These are phyloP conservation scores for Dipodomys merriami DNA, from an alignment of 2,113 vertebrate species.

Conservation along the genomic window DNA sequence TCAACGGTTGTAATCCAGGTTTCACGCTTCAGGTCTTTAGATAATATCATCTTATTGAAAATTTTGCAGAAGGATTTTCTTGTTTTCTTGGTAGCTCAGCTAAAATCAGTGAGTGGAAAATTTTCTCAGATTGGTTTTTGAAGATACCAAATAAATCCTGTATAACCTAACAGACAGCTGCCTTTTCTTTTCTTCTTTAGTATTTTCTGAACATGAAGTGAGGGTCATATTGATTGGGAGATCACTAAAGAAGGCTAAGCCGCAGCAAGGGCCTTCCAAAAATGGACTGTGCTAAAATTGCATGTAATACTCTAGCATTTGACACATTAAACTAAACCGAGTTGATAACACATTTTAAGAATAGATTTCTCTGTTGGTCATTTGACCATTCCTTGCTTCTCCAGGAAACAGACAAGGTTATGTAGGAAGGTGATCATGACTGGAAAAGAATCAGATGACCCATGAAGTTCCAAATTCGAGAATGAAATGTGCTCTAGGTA, in stretches of 20 bases:
- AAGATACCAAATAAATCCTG: slow-evolving; percentile 93
- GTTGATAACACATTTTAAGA: slow-evolving; percentile 82
- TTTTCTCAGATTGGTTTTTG: slow-evolving; percentile 95
- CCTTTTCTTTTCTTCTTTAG: slow-evolving; percentile 82
- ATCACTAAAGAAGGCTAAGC: slow-evolving; percentile 86
- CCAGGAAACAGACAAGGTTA: slow-evolving; percentile 83
- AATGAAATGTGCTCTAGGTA: slow-evolving; percentile 61
- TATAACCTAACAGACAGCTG: slow-evolving; percentile 88
- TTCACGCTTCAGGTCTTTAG: slow-evolving; percentile 92
- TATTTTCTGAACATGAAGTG: slow-evolving; percentile 84
- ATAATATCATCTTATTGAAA: slow-evolving; percentile 94
- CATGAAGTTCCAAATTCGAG: slow-evolving; percentile 69
- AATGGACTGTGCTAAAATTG: slow-evolving; percentile 80
- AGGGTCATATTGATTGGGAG: slow-evolving; percentile 87
- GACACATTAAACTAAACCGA: slow-evolving; percentile 83
- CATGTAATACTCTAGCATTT: slow-evolving; percentile 77
- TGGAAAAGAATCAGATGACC: slow-evolving; percentile 82
- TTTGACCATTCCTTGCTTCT: slow-evolving; percentile 82
- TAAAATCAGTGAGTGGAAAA: slow-evolving; percentile 95
- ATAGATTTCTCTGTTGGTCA: slow-evolving; percentile 74
- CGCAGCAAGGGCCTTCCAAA: slow-evolving; percentile 84
- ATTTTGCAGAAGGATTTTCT: slow-evolving; percentile 91
- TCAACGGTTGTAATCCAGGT: slow-evolving; percentile 86
- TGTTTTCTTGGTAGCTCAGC: slow-evolving; percentile 90
- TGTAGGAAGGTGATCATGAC: slow-evolving; percentile 77